Evolutionary conservation across 2,888 invertebrate genomes (phyloP), one percentile per base, ranked within the genome.

Genomic region (Epicampocera succincta): DNA sequence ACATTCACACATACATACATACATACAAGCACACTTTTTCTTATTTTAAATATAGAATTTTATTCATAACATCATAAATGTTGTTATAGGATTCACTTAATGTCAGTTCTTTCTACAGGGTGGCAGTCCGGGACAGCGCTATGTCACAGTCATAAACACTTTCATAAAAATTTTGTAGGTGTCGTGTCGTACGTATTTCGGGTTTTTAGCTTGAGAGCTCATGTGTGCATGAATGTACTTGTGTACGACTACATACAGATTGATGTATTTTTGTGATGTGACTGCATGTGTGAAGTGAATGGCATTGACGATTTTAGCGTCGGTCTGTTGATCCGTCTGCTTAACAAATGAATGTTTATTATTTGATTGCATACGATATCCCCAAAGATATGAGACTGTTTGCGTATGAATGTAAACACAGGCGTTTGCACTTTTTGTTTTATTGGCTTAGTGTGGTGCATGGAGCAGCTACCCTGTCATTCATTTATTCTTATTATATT

Each of bases 91-190:
- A 76, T 33, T 42, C 42, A 50, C 50, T 68, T 61, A 5, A 76
- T 76, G 60, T 52, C 60, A 73, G 66, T 65, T 65, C 42, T 50
- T 71, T 65, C 42, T 33, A 56, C 65, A 65, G 46, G 71, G 61
- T 68, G 50, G 44, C 61, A 19, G 69, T 33, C 33, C 33, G 33
- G n/a, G n/a, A 13, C 46, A 60, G 75, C 69, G 71, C 46, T 75
- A 71, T 78, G 82, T 71, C 52, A 56, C n/a, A 78, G 71, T 75
- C 78, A 78, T 82, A 82, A 82, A 82, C 82, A 82, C 82, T 75
- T 82, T 75, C 71, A 78, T 82, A 75, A 82, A 82, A 75, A 50
- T 75, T 33, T 75, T 78, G 78, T 78, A 78, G 82, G 82, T 78
- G 71, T 82, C 50, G 82, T 78, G 71, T 82, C 50, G 56, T 72